Base-by-base conservation (phyloP, 1,140 invertebrate genomes). In the Listronotus oregonensis region DNA sequence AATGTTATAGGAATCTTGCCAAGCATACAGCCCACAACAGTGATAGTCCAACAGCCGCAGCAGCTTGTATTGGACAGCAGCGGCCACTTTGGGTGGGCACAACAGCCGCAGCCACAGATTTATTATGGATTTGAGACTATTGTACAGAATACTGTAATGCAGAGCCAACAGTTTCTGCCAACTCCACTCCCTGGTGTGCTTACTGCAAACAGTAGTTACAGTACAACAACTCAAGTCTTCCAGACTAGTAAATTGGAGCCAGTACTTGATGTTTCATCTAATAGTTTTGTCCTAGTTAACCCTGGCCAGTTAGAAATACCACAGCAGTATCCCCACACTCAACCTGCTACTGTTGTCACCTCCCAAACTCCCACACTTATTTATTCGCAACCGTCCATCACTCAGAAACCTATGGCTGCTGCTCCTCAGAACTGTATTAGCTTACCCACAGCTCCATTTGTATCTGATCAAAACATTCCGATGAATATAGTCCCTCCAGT, bases 91-190 rank as follows among this genome's bases (percentile, higher is more conserved):
- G 65, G 73, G 47, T 79, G 76, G 76, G 47, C 76, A 47, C 72
- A 71, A 50, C 76, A 76, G 68, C 66, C 70, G 44, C 75, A 69
- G 18, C 89, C 90, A 66, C 90, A 90, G 2, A 87, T 92, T 75
- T 91, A 90, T 73, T 91, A 91, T 65, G 89, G 89, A 0, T 81
- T 92, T 65, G 90, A 92, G 79, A 92, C 90, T 0, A 91, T 92
- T 58, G 90, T 92, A 10, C 90, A 91, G 76, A 92, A 92, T 72
- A 92, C 90, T 11, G 89, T 92, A 0, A 92, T 92, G 90, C 90
- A 89, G 17, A 91, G 89, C 21, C 90, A 91, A 74, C 90, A 92
- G 70, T 91, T 91, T 75, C 85, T 92, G 27, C 86, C 90, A 9
- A 89, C 88, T 3, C 85, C 88, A 5, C 86, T 91, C 78, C 89